Evolutionary conservation across 2,113 vertebrate genomes (phyloP), one percentile per base, ranked within the genome.

Genomic region (Caranx ignobilis): DNA sequence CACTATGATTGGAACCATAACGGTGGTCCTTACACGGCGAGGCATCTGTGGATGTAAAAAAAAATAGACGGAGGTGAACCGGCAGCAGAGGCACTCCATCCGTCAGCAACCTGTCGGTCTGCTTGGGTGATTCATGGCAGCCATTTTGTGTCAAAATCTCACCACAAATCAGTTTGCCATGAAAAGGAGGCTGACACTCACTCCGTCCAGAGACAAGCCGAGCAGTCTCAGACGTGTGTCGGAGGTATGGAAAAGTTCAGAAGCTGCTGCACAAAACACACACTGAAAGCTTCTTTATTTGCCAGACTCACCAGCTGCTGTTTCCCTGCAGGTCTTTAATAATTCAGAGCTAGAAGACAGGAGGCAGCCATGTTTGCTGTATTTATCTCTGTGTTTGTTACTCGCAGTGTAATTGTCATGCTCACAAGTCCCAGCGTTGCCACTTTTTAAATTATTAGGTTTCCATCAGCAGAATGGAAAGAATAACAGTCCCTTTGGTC

Each of bases 131-230:
- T 90, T 89, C 85, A 87, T 77, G 79, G 86, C 71, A 52, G 82
- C 86, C 88, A 89, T 71, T 88, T 87, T 86, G 92, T 79, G 86
- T 89, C 88, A 83, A 83, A 84, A 85, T 78, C 78, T 86, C 71
- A 52, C 84, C 91, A 79, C 91, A 89, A 90, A 91, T 91, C 91
- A 85, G 84, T 65, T 77, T 60, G 79, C 71, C 54, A 32, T 71
- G 75, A 84, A 75, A 73, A 41, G 62, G n/a, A 69, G 83, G 57
- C 64, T 56, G 86, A 82, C 50, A 86, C 79, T 71, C 85, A 21
- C 63, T 87, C 41, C 2, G 48, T 87, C 69, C 64, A 2, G 55
- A 82, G 60, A 73, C 31, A 54, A 82, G 61, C 78, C 35, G 35
- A 70, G 56, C 55, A 59, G 26, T 75, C 81, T 86, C 48, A 18